phyloP scores from a whole-genome alignment of 2,797 vertebrate genomes.

The Rhinogobio ventralis region DNA sequence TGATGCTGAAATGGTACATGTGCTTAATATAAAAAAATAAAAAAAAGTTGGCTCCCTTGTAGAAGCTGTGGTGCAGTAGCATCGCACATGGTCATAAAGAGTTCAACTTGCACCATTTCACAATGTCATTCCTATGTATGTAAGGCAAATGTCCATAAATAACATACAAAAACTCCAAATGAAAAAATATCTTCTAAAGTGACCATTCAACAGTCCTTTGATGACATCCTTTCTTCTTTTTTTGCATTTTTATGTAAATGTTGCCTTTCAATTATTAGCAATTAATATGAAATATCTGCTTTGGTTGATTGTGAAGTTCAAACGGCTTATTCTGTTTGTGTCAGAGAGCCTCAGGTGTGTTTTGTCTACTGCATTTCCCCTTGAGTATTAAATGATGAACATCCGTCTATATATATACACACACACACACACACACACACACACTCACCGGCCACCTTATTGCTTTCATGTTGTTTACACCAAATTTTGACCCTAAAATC shows the following conservation, averaged over 20 bases:
- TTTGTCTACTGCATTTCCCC: background rate
- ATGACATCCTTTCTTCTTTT: background rate
- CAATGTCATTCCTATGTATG: background rate
- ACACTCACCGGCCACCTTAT: background rate
- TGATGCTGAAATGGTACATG: background rate
- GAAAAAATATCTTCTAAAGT: background rate
- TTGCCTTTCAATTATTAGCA: background rate
- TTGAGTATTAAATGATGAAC: constrained; percentile 11
- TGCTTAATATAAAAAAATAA: background rate
- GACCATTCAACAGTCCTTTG: background rate
- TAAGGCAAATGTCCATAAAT: background rate
- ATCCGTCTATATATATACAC: background rate
- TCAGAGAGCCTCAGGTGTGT: constrained; percentile 18
- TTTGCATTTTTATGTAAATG: background rate
- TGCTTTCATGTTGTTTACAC: too few species aligned
- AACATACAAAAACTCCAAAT: background rate
- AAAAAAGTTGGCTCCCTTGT: background rate
- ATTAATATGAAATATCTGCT: background rate
- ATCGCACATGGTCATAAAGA: background rate
- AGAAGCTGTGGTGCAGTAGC: background rate
- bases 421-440: background rate
- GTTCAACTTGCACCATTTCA: background rate
- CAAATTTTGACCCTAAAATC: too few species aligned
- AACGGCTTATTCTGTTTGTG: constrained; percentile 10
- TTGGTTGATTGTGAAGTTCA: constrained; percentile 4